Percentiles rank a stretch among this genome's conserved stretches.
Evolutionary conservation across 2,797 vertebrate species (phyloP).

Genomic region (Phoeniculus purpureus): DNA sequence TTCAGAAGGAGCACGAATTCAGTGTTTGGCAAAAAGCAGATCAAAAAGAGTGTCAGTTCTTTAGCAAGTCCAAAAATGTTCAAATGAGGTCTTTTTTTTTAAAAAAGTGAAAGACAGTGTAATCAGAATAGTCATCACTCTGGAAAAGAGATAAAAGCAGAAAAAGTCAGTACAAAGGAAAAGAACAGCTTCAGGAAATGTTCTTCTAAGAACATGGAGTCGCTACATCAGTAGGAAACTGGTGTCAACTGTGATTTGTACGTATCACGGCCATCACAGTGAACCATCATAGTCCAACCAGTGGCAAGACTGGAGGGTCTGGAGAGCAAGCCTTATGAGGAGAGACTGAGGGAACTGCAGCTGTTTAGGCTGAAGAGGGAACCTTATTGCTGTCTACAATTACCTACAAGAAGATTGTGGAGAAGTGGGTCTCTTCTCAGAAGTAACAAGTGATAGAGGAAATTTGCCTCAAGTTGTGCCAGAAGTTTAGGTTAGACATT

Average conservation of each 20-base stretch:
- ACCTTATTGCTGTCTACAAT: no score
- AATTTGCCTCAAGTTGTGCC: no score
- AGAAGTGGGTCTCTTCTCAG: no score
- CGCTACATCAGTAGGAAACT: neutral
- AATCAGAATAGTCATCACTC: neutral
- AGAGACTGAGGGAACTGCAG: no score
- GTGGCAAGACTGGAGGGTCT: neutral
- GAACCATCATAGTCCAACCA: neutral
- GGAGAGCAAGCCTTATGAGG: no score
- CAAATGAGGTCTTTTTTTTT: neutral
- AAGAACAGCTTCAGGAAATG: neutral
- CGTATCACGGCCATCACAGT: neutral
- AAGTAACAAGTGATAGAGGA: no score
- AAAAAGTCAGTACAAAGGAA: neutral
- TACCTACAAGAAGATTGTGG: no score
- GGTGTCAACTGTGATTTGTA: neutral
- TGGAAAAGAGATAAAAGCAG: neutral
- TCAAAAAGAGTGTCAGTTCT: neutral
- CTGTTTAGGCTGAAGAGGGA: no score
- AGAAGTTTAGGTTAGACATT: no score
- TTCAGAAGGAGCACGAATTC: neutral
- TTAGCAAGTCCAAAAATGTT: neutral
- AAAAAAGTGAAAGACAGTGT: neutral
- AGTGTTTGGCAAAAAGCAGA: neutral
- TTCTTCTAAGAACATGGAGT: neutral